Evolutionary conservation across 2,797 vertebrate species (phyloP).

Genomic region (Acanthurus lineatus): DNA sequence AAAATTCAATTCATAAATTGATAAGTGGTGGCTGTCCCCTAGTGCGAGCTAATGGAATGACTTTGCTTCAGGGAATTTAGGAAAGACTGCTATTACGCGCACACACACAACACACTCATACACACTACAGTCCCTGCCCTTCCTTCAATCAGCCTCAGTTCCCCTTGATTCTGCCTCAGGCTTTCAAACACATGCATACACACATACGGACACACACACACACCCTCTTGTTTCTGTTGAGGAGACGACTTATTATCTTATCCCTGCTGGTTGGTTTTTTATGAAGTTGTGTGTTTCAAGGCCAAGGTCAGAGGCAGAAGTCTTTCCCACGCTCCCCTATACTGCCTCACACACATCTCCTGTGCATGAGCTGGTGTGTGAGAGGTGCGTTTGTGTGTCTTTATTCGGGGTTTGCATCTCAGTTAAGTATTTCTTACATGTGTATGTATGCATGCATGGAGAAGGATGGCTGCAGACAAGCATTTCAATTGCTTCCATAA

Average conservation of each 20-base stretch:
- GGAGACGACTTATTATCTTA: conserved; percentile 38
- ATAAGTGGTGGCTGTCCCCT: conserved; percentile 67
- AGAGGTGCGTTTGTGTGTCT: not conserved
- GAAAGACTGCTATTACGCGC: conserved; percentile 42
- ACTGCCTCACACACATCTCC: conserved; percentile 27
- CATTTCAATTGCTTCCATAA: conserved; percentile 54
- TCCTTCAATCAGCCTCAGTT: conserved; percentile 53
- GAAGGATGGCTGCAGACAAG: conserved; percentile 26
- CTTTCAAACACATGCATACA: conserved; percentile 34
- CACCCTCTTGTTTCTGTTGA: conserved; percentile 17
- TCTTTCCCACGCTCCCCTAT: conserved; percentile 64
- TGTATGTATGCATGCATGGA: conserved; percentile 18
- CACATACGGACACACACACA: not conserved
- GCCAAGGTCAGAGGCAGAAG: conserved; percentile 39
- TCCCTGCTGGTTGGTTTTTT: conserved; percentile 43
- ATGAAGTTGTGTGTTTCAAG: conserved; percentile 39
- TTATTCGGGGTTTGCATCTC: conserved; percentile 17
- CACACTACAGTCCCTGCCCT: conserved; percentile 14
- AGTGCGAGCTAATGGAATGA: conserved; percentile 67
- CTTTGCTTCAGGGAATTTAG: conserved; percentile 64
- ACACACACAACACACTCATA: conserved; percentile 13
- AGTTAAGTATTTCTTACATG: conserved; percentile 8
- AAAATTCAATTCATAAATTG: conserved; percentile 78
- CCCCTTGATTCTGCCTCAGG: conserved; percentile 46
- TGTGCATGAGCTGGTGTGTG: conserved; percentile 2